Percentiles rank a stretch among this genome's conserved stretches.
phyloP scores from a whole-genome alignment of 2,797 vertebrate genomes.

The Dallia pectoralis region DNA sequence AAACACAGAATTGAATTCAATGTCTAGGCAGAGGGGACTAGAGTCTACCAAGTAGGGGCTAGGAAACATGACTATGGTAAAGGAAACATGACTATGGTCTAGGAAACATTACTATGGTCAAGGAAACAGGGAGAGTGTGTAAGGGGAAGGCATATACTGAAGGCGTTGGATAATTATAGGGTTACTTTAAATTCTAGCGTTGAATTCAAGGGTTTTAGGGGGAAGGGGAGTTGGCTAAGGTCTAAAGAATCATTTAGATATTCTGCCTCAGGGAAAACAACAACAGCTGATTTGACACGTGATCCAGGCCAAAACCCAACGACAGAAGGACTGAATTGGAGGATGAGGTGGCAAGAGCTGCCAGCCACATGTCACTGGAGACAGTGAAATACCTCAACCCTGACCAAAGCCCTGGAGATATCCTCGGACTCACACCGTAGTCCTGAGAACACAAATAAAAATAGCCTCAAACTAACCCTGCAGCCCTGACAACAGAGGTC shows the following conservation, averaged over 20 bases:
- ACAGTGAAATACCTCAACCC: conserved; percentile 42
- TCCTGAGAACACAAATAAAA: background rate
- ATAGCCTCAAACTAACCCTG: background rate
- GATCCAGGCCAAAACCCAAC: no score
- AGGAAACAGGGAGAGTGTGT: no score
- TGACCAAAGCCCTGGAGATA: conserved; percentile 40
- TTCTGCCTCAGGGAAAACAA: conserved; percentile 10
- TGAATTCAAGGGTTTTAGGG: no score
- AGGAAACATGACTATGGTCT: no score
- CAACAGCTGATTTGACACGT: conserved; percentile 15
- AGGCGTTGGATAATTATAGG: no score
- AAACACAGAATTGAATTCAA: background rate
- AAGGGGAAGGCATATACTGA: no score
- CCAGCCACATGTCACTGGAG: background rate
- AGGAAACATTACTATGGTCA: no score
- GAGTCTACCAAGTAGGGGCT: no score
- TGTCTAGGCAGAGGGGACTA: no score
- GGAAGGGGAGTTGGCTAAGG: background rate
- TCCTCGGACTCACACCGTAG: background rate
- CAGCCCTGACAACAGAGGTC: background rate
- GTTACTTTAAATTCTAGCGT: no score
- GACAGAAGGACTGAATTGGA: no score
- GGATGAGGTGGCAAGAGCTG: background rate
- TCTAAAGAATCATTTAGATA: background rate
- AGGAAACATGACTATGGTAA: no score